Conservation (phyloP, 2,888 invertebrate genomes). For the Drosophila mercatorum region DNA sequence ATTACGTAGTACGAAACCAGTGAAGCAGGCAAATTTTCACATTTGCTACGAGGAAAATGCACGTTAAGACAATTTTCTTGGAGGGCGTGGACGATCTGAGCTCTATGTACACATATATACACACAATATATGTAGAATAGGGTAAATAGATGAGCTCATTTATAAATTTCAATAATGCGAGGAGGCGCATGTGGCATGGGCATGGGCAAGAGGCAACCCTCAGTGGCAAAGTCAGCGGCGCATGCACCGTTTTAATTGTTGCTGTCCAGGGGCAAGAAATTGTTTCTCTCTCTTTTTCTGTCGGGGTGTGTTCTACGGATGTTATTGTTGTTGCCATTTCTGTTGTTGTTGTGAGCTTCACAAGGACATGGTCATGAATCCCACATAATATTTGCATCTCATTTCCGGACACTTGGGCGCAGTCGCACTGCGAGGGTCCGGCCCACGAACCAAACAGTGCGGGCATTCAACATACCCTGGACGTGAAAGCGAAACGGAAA, state of each 20-base stretch:
- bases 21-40: slow-evolving; percentile 67
- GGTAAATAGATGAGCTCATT: slow-evolving; percentile 60
- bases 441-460: slow-evolving; percentile 49
- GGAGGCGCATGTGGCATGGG: slow-evolving; percentile 31
- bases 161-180: slow-evolving; percentile 56
- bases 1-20: slow-evolving; percentile 62
- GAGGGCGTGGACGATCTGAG: slow-evolving; percentile 28
- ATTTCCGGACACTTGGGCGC: slow-evolving; percentile 84
- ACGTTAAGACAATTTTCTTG: slow-evolving; percentile 70
- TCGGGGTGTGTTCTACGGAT: slow-evolving; percentile 41
- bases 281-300: slow-evolving; percentile 26
- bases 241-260: slow-evolving; percentile 65
- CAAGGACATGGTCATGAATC: slow-evolving; percentile 83
- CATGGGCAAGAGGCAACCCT: slow-evolving; percentile 63
- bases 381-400: slow-evolving; percentile 85
- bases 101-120: background rate
- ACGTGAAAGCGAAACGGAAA: slow-evolving; percentile 62
- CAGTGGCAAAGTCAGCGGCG: slow-evolving; percentile 60
- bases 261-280: slow-evolving; percentile 50
- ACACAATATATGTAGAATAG: slow-evolving; percentile 16
- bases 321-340: slow-evolving; percentile 14
- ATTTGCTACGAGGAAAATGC: slow-evolving; percentile 64
- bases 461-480: slow-evolving; percentile 37
- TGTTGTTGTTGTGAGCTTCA: slow-evolving; percentile 49
- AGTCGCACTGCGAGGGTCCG: slow-evolving; percentile 56